Conservation (phyloP, 2,113 vertebrate genomes). For the Formicarius rufipectus region DNA sequence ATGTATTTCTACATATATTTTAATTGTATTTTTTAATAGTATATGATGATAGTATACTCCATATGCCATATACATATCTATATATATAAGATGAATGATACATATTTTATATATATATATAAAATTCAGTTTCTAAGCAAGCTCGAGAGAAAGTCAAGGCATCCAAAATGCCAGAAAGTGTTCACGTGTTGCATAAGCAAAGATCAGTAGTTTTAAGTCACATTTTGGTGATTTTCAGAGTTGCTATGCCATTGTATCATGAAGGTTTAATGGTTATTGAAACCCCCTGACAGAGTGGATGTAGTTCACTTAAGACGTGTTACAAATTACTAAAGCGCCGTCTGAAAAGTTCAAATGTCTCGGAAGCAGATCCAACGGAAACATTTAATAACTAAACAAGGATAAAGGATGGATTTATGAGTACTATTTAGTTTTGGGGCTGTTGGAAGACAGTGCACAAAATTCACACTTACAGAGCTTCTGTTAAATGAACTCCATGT, state of each 20-base stretch:
- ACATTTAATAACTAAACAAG: not conserved
- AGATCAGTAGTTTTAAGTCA: not conserved
- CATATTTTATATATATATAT: too few relatives aligned
- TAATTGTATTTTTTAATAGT: not conserved
- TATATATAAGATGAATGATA: not conserved
- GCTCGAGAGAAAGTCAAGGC: not conserved
- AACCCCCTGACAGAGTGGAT: not conserved
- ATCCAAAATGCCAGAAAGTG: not conserved
- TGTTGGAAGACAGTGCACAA: conserved; percentile 3
- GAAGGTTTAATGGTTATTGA: not conserved
- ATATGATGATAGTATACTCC: not conserved
- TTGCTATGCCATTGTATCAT: not conserved
- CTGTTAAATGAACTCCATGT: not conserved
- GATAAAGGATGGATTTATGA: not conserved
- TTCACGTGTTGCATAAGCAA: not conserved
- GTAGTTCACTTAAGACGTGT: not conserved
- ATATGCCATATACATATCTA: too few relatives aligned
- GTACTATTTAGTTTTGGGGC: not conserved
- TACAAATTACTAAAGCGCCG: not conserved
- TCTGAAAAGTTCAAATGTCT: not conserved
- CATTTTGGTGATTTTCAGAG: not conserved
- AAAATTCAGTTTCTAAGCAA: not conserved
- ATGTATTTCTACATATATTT: not conserved
- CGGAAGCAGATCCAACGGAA: not conserved
- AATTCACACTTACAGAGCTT: not conserved